Conservation (phyloP, 2,888 invertebrate species). For the Neria commutata region DNA sequence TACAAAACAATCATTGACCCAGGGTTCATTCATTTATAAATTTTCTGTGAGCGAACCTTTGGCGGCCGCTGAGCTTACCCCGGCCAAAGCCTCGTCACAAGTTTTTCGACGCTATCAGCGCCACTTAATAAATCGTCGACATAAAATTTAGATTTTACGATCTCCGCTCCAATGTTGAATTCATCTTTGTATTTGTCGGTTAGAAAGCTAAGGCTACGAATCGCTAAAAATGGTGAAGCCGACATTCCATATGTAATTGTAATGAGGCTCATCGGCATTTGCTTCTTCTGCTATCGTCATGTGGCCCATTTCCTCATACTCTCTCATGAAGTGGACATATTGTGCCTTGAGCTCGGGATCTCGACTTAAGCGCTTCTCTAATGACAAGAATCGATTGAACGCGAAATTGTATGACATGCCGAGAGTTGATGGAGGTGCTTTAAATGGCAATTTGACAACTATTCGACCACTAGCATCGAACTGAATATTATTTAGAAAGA, state of each 20-base stretch:
- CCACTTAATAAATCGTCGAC: conserved; percentile 27
- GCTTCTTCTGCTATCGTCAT: background rate
- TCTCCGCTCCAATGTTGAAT: background rate
- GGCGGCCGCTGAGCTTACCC: too few species aligned
- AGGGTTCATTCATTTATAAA: too few species aligned
- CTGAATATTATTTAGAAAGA: background rate
- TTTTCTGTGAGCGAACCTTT: too few species aligned
- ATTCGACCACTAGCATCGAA: background rate
- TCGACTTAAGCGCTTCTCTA: conserved; percentile 13
- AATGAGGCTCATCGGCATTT: background rate
- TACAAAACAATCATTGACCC: too few species aligned
- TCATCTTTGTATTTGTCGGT: conserved; percentile 1
- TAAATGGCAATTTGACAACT: conserved; percentile 7
- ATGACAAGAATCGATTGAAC: conserved; percentile 5
- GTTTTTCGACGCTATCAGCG: conserved; percentile 13
- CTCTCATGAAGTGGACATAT: conserved; percentile 2
- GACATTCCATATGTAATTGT: conserved; percentile 24
- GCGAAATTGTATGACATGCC: conserved; percentile 10
- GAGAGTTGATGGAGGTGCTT: background rate
- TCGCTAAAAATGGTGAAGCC: conserved; percentile 15
- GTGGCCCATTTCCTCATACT: conserved; percentile 13
- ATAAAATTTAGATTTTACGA: conserved; percentile 5
- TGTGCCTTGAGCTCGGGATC: background rate
- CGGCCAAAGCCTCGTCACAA: too few species aligned
- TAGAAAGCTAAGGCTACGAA: conserved; percentile 7